These are phyloP conservation scores for Dynastes grantii DNA, from an alignment of 2,888 invertebrate genomes.

Conservation along the genomic window DNA sequence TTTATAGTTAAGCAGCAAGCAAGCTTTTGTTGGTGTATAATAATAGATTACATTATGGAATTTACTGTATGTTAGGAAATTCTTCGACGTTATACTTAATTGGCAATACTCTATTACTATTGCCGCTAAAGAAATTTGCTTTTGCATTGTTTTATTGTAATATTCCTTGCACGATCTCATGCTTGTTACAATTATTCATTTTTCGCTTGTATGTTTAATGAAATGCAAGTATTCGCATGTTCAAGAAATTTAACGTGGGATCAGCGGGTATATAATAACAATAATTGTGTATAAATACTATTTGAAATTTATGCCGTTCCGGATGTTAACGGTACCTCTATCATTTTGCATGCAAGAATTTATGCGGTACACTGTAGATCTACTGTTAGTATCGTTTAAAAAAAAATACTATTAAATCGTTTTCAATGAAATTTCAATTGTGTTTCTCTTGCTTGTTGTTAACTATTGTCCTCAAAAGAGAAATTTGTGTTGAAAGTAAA, in stretches of 20 bases:
- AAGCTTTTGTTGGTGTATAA: too few relatives aligned
- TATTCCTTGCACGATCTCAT: neutral
- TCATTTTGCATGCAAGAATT: neutral
- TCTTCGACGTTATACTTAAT: too few relatives aligned
- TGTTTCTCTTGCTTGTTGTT: too few relatives aligned
- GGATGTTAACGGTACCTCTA: constrained; percentile 19
- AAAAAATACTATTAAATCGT: neutral
- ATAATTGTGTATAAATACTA: constrained; percentile 11
- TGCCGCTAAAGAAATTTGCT: too few relatives aligned
- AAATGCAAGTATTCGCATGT: constrained; percentile 26
- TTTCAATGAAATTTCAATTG: too few relatives aligned
- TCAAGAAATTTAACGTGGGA: constrained; percentile 30
- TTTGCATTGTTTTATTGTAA: too few relatives aligned
- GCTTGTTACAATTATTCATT: constrained; percentile 2
- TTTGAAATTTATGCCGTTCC: constrained; percentile 22
- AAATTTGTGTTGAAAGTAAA: too few relatives aligned
- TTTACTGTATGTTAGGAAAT: too few relatives aligned
- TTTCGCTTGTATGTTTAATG: neutral
- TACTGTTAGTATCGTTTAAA: constrained; percentile 11
- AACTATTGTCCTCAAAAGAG: too few relatives aligned
- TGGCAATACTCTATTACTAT: too few relatives aligned
- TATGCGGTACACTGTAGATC: constrained; percentile 18
- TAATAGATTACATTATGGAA: too few relatives aligned
- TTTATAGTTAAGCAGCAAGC: too few relatives aligned
- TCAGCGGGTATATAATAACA: constrained; percentile 9